Evolutionary conservation across 2,113 vertebrate species (phyloP), one percentile per base, ranked within the genome.

Genomic region (Syrmaticus mikado): DNA sequence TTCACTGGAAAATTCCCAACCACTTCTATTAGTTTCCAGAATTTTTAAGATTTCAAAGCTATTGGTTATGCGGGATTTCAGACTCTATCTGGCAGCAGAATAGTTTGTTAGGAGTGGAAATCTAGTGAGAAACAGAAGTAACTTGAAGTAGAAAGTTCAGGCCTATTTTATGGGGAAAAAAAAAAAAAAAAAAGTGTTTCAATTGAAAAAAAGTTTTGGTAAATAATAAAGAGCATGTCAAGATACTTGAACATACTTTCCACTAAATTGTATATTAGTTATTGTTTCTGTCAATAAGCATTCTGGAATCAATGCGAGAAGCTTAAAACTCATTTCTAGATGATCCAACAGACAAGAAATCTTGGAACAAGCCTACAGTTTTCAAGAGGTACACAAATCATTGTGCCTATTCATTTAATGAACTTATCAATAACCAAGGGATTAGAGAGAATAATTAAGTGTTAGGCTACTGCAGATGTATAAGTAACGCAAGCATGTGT

Each of bases 1-100:
- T 95, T 92, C 55, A 70, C 50, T 95, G 93, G 87, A 94, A 92
- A 91, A 66, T 74, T 91, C 64, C 82, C 87, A 94, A 61, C 13
- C 0, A 32, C 21, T 89, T 84, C 41, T 89, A 52, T 72, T 72
- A 62, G 11, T 82, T 8, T 80, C 73, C 91, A 65, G 41, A 46
- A 74, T 24, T 48, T 11, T 36, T 87, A 89, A 15, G 46, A 75
- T 87, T 91, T 90, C 25, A 4, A 88, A 93, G 25, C 10, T 68
- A 24, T 81, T 85, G 20, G 4, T 87, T 94, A 40, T 94, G 48
- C 15, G 93, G 52, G 25, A 86, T 93, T 92, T 93, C 62, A 76
- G 66, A 57, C 57, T 85, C 8, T 52, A 15, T 87, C 61, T 84
- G 17, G 75, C 34, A 87, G 9, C 82, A 43, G n/a, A 90, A 82